Conservation (phyloP, 2,113 vertebrate species). For the Craseonycteris thonglongyai region DNA sequence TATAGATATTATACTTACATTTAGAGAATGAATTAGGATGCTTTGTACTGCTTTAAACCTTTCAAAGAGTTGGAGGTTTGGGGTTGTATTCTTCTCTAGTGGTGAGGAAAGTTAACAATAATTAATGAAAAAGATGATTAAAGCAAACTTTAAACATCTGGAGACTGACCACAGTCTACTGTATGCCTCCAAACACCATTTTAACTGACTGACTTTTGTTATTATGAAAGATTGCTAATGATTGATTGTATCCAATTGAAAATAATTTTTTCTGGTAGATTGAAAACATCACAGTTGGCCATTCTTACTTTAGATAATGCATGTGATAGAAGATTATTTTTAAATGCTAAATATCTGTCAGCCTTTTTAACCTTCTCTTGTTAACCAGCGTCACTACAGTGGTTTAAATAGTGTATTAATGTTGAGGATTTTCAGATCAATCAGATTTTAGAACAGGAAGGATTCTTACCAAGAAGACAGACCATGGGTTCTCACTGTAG, state of each 20-base stretch:
- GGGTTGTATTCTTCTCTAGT: not conserved
- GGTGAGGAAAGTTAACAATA: not conserved
- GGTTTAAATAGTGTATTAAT: not conserved
- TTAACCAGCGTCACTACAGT: not conserved
- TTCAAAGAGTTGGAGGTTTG: not conserved
- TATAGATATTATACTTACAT: conserved; percentile 57
- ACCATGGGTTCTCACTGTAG: not conserved
- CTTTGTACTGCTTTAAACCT: conserved; percentile 43
- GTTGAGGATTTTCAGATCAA: not conserved
- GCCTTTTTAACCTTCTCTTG: not conserved
- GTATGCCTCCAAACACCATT: not conserved
- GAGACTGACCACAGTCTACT: not conserved
- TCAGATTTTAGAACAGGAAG: not conserved
- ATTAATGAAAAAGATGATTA: conserved; percentile 13
- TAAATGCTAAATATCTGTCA: not conserved
- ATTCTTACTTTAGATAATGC: not conserved
- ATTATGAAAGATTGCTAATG: not conserved
- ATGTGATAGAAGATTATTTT: not conserved
- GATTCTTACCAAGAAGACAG: not conserved
- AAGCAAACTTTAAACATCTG: not conserved
- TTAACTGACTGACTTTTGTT: not conserved
- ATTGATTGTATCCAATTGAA: not conserved
- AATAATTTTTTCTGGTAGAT: not conserved
- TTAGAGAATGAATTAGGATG: conserved; percentile 63
- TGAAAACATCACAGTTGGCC: not conserved